phyloP scores from a whole-genome alignment of 2,888 invertebrate genomes.

The Andrena dorsata region DNA sequence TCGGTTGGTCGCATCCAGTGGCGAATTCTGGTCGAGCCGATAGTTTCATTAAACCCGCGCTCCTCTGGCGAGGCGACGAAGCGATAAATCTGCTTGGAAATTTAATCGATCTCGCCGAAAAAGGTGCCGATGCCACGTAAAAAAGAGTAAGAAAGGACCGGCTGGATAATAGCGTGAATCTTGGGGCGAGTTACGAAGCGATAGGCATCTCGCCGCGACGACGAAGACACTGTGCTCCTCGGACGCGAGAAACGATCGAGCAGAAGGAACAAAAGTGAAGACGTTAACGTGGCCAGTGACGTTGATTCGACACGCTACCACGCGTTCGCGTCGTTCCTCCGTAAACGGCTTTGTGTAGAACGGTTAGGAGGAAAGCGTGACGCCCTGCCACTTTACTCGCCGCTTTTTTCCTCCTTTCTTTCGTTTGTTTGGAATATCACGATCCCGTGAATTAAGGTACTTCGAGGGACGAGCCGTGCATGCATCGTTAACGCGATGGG shows the following conservation, averaged over 20 bases:
- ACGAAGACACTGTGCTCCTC: constrained; percentile 7
- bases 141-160: constrained; percentile 43
- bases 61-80: constrained; percentile 4
- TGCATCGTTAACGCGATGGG: background rate
- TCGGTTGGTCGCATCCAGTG: background rate
- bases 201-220: constrained; percentile 51
- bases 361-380: constrained; percentile 36
- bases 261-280: constrained; percentile 55
- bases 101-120: constrained; percentile 52
- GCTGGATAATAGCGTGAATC: constrained; percentile 74
- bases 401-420: background rate
- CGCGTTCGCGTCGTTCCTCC: constrained; percentile 19
- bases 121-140: constrained; percentile 55
- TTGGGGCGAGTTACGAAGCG: constrained; percentile 60
- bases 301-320: constrained; percentile 57
- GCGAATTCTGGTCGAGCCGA: background rate
- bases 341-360: constrained; percentile 34
- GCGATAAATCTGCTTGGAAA: constrained; percentile 49
- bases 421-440: background rate
- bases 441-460: background rate
- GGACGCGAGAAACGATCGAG: constrained; percentile 47
- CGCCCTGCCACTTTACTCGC: constrained; percentile 9
- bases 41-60: constrained; percentile 22
- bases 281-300: constrained; percentile 61
- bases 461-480: background rate